Evolutionary conservation across 2,797 vertebrate species (phyloP).

Genomic region (Propithecus deckenii): DNA sequence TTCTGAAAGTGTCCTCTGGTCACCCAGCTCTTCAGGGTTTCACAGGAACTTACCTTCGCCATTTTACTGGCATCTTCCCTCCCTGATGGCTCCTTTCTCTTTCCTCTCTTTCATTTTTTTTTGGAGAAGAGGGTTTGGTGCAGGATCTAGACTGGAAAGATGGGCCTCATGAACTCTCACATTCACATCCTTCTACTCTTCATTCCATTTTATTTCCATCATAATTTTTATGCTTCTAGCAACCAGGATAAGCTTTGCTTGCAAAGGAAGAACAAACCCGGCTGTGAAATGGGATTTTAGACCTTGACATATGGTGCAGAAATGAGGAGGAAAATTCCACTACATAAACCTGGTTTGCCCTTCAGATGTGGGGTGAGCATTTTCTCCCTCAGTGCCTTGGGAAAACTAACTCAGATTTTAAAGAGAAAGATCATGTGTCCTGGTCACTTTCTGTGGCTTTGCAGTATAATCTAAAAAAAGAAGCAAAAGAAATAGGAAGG

Average conservation of each 20-base stretch:
- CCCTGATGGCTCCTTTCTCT: neutral
- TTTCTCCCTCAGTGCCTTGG: neutral
- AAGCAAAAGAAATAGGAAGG: neutral
- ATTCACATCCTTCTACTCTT: neutral
- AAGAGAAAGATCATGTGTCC: slow-evolving; percentile 10
- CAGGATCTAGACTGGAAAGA: neutral
- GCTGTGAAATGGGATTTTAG: slow-evolving; percentile 81
- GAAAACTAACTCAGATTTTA: slow-evolving; percentile 45
- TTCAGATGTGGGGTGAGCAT: neutral
- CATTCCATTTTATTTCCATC: neutral
- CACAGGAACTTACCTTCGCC: neutral
- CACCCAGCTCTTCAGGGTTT: neutral
- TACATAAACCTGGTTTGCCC: neutral
- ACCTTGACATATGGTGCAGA: slow-evolving; percentile 77
- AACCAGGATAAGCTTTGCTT: slow-evolving; percentile 56
- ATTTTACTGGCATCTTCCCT: neutral
- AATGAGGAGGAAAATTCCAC: slow-evolving; percentile 71
- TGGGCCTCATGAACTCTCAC: neutral
- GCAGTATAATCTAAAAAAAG: slow-evolving; percentile 17
- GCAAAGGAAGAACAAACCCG: slow-evolving; percentile 72
- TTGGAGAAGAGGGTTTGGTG: neutral
- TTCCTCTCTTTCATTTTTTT: neutral
- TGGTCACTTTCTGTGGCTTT: slow-evolving; percentile 37
- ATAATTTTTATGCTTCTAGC: slow-evolving; percentile 41
- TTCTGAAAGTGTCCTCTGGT: neutral